phyloP scores from a whole-genome alignment of 2,888 invertebrate genomes.

The Leptopilina drosophilae region DNA sequence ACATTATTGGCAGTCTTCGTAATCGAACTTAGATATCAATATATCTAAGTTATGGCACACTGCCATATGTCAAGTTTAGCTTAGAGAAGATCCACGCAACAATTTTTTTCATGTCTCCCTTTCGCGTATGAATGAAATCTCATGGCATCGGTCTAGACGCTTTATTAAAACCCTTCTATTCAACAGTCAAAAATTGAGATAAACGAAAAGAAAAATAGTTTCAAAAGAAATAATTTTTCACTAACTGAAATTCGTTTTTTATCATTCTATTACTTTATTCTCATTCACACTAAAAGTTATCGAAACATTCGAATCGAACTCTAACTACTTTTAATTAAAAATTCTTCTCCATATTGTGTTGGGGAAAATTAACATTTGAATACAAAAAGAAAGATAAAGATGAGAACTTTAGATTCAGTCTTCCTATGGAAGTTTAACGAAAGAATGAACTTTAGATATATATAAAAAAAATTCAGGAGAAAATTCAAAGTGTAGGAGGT shows the following conservation, averaged over 20 bases:
- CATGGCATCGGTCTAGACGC: constrained; percentile 24
- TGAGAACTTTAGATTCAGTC: constrained; percentile 4
- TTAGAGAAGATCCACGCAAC: constrained; percentile 24
- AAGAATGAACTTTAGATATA: constrained; percentile 22
- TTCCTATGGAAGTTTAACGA: constrained; percentile 9
- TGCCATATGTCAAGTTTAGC: constrained; percentile 23
- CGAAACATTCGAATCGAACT: too few species aligned
- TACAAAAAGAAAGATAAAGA: not conserved
- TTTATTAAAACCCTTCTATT: not conserved
- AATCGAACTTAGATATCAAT: constrained; percentile 23
- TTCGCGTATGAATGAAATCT: constrained; percentile 16
- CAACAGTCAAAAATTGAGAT: too few species aligned
- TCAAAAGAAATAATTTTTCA: too few species aligned
- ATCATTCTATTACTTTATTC: too few species aligned
- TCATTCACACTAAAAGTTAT: too few species aligned
- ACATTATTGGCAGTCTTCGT: constrained; percentile 20
- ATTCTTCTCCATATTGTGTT: not conserved
- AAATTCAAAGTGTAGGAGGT: constrained; percentile 20
- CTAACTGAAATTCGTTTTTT: too few species aligned
- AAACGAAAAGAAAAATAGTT: too few species aligned
- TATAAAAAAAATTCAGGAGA: constrained; percentile 23
- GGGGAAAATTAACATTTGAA: not conserved
- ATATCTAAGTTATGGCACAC: constrained; percentile 2
- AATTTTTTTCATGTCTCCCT: not conserved
- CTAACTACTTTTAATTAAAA: not conserved